Percentiles rank a stretch among this genome's conserved stretches.
Conservation (phyloP, 2,113 vertebrate genomes). For the Nannobrachium achirus region DNA sequence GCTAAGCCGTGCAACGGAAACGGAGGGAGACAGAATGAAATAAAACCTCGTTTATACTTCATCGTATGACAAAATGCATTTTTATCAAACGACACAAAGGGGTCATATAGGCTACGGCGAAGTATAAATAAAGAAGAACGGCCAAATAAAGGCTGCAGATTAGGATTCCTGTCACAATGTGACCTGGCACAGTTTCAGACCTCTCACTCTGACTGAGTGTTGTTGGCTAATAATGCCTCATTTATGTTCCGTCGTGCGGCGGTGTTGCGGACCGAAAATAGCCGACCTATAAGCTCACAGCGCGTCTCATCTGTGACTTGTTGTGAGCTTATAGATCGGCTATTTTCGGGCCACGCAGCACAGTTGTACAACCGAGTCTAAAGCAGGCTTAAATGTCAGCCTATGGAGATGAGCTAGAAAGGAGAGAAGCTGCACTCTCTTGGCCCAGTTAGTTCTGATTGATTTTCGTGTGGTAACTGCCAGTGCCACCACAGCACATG, state of each 20-base stretch:
- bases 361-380: too few relatives aligned
- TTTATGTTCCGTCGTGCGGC: too few relatives aligned
- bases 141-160: constrained; percentile 35
- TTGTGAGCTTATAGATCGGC: too few relatives aligned
- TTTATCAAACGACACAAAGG: not conserved
- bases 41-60: too few relatives aligned
- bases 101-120: too few relatives aligned
- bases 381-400: constrained; percentile 60
- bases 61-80: not conserved
- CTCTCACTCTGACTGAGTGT: constrained; percentile 56
- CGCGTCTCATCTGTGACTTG: too few relatives aligned
- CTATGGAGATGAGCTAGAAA: constrained; percentile 61
- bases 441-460: constrained; percentile 24
- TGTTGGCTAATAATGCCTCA: constrained; percentile 41
- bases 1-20: not conserved
- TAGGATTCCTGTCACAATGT: constrained; percentile 72
- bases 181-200: constrained; percentile 48
- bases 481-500: constrained; percentile 35
- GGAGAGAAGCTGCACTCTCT: constrained; percentile 22
- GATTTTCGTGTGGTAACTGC: constrained; percentile 33
- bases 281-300: too few relatives aligned
- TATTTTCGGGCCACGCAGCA: too few relatives aligned
- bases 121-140: not conserved
- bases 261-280: too few relatives aligned
- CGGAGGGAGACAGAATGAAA: not conserved